phyloP scores from a whole-genome alignment of 2,797 vertebrate genomes.

The Psittacula echo region DNA sequence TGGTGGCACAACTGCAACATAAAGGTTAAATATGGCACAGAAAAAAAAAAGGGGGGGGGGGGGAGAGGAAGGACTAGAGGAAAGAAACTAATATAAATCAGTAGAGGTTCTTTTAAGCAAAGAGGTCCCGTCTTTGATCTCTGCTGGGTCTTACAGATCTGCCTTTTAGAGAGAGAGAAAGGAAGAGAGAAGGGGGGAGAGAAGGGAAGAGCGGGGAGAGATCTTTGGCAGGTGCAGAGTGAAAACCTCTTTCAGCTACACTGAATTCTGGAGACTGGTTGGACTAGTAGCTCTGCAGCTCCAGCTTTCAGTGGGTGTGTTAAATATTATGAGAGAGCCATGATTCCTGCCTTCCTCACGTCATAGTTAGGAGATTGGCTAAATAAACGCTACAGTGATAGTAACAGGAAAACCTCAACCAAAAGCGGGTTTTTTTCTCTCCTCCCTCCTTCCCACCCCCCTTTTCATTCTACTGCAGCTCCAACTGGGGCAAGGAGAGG shows the following conservation, averaged over 20 bases:
- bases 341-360: constrained; percentile 90
- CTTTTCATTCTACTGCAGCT: constrained; percentile 80
- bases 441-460: constrained; percentile 44
- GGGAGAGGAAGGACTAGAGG: background rate
- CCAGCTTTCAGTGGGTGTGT: constrained; percentile 84
- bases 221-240: constrained; percentile 82
- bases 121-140: constrained; percentile 46
- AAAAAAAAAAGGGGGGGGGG: background rate
- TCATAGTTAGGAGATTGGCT: constrained; percentile 93
- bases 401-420: constrained; percentile 83
- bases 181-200: background rate
- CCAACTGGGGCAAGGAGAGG: constrained; percentile 83
- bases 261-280: constrained; percentile 67
- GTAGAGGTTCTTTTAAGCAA: constrained; percentile 25
- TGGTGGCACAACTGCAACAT: constrained; percentile 69
- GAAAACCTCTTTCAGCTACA: constrained; percentile 60
- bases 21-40: constrained; percentile 70
- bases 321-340: constrained; percentile 89
- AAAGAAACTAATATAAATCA: constrained; percentile 49
- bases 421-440: constrained; percentile 41
- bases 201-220: constrained; percentile 3
- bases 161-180: constrained; percentile 12
- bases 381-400: constrained; percentile 79
- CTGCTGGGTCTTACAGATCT: constrained; percentile 52
- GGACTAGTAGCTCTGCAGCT: constrained; percentile 66